Percentiles rank a stretch among this genome's conserved stretches.
These are phyloP conservation scores for Hippocampus guttulatus DNA, from an alignment of 2,113 vertebrate genomes.

Conservation along the genomic window DNA sequence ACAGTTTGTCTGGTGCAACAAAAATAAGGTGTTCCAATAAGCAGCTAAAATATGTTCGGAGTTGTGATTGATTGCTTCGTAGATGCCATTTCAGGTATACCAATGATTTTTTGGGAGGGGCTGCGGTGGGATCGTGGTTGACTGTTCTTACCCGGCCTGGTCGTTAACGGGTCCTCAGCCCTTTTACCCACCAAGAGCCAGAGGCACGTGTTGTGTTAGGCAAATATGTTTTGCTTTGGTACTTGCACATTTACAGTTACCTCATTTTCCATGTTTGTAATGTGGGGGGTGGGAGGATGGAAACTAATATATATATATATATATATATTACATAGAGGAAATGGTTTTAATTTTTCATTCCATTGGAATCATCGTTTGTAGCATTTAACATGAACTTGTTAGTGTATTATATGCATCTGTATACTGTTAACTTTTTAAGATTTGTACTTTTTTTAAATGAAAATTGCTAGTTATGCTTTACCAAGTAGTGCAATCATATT, in stretches of 20 bases:
- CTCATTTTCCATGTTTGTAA: conserved; percentile 99
- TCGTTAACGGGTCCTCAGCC: conserved; percentile 80
- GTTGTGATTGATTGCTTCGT: conserved; percentile 95
- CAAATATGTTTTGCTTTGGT: conserved; percentile 97
- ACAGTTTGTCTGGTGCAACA: conserved; percentile 86
- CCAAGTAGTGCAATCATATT: conserved; percentile 99
- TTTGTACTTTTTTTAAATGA: conserved; percentile 99
- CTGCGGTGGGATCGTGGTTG: conserved; percentile 96
- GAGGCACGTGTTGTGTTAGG: conserved; percentile 93
- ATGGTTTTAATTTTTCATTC: conserved; percentile 99
- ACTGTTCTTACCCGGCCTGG: conserved; percentile 88
- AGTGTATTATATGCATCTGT: conserved; percentile 99
- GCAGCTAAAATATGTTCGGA: conserved; percentile 89
- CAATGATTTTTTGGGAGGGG: conserved; percentile 75
- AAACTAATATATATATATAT: conserved; percentile 76
- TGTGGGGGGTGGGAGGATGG: conserved; percentile 74
- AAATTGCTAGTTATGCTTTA: conserved; percentile 99
- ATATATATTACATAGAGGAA: conserved; percentile 87
- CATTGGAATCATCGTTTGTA: conserved; percentile 99
- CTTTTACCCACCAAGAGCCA: conserved; percentile 82
- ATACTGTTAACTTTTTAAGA: conserved; percentile 99
- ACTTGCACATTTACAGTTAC: conserved; percentile 99
- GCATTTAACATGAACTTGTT: conserved; percentile 99
- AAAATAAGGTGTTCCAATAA: conserved; percentile 82
- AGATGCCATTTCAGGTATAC: conserved; percentile 94